Conservation (phyloP, 2,888 invertebrate genomes). For the Drosophila falleni region DNA sequence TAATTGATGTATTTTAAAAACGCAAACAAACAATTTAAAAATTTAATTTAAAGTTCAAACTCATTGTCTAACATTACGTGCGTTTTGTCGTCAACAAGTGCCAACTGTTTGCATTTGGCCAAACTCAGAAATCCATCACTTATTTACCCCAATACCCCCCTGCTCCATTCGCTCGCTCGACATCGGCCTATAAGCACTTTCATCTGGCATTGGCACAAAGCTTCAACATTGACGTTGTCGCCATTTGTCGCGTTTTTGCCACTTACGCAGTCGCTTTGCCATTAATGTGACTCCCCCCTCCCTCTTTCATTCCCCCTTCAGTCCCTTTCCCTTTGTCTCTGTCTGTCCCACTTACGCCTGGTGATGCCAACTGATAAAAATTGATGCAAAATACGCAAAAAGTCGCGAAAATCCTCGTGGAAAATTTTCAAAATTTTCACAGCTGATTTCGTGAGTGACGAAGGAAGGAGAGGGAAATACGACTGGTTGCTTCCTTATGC, state of each 20-base stretch:
- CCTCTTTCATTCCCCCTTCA: slow-evolving; percentile 6
- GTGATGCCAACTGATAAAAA: slow-evolving; percentile 77
- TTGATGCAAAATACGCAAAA: slow-evolving; percentile 83
- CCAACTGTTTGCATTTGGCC: slow-evolving; percentile 42
- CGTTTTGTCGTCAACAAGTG: slow-evolving; percentile 19
- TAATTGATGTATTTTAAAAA: background rate
- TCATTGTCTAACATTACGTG: slow-evolving; percentile 4
- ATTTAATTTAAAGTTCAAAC: slow-evolving; percentile 3
- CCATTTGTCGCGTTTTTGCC: slow-evolving; percentile 65
- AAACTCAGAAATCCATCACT: slow-evolving; percentile 35
- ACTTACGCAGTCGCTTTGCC: slow-evolving; percentile 73
- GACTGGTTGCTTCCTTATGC: slow-evolving; percentile 76
- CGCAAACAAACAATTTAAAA: background rate
- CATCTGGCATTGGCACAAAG: slow-evolving; percentile 34
- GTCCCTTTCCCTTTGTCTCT: background rate
- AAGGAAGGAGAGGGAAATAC: slow-evolving; percentile 8
- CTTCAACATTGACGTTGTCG: slow-evolving; percentile 41
- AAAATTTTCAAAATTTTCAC: slow-evolving; percentile 86
- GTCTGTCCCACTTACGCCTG: slow-evolving; percentile 35
- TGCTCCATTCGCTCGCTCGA: background rate
- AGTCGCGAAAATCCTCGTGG: slow-evolving; percentile 86
- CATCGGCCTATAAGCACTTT: slow-evolving; percentile 52
- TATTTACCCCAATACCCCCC: slow-evolving; percentile 13
- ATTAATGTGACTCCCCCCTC: slow-evolving; percentile 48
- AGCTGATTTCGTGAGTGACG: slow-evolving; percentile 84